These are phyloP conservation scores for Pelusios castaneus DNA, from an alignment of 2,113 vertebrate species.

Conservation along the genomic window DNA sequence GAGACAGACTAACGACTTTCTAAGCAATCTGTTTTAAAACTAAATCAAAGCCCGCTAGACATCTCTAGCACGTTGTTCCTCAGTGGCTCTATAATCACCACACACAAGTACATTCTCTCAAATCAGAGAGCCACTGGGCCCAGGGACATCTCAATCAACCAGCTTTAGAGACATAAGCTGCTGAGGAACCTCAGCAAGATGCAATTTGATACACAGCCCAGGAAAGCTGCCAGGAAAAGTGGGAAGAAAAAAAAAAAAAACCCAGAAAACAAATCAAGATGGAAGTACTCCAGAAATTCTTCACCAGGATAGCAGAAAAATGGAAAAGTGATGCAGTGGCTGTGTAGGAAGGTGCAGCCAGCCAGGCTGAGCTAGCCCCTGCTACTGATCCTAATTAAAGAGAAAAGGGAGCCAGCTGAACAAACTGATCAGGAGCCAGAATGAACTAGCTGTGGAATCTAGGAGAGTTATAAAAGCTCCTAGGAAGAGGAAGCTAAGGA, in stretches of 20 bases:
- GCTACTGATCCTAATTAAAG: too few relatives aligned
- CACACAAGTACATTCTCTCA: neutral
- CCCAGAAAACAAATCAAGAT: neutral
- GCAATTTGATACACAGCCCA: neutral
- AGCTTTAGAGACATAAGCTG: neutral
- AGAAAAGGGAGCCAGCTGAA: too few relatives aligned
- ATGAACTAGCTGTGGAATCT: too few relatives aligned
- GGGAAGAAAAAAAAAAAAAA: too few relatives aligned
- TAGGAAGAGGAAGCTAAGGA: too few relatives aligned
- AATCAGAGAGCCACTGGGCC: neutral
- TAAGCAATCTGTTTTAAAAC: neutral
- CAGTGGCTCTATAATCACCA: neutral
- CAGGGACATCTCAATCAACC: fast-evolving
- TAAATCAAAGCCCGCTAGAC: neutral
- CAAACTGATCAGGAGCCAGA: too few relatives aligned
- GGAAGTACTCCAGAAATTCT: neutral
- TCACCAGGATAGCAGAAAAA: neutral
- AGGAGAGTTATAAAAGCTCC: too few relatives aligned
- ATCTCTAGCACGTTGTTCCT: neutral
- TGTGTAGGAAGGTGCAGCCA: too few relatives aligned
- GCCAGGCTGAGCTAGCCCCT: too few relatives aligned
- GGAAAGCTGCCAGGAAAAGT: neutral
- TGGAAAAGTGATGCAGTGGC: too few relatives aligned
- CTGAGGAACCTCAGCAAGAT: neutral
- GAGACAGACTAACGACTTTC: neutral